Conservation (phyloP, 2,888 invertebrate genomes). For the Melanostoma scalare region DNA sequence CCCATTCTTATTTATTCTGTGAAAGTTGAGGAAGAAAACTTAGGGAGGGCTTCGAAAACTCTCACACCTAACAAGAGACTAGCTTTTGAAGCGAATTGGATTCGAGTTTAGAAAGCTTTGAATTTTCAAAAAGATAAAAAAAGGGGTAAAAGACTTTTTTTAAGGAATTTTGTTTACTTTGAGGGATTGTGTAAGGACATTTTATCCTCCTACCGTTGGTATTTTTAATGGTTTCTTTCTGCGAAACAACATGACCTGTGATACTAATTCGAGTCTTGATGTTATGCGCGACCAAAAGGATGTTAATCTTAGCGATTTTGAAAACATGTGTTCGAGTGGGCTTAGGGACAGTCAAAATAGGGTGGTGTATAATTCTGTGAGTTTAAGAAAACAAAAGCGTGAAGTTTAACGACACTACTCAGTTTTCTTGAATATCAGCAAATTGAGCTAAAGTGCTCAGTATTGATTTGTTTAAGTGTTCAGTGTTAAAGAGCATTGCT, state of each 20-base stretch:
- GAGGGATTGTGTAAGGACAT: constrained; percentile 12
- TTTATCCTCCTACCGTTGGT: constrained; percentile 24
- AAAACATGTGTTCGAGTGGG: background rate
- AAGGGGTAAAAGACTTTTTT: constrained; percentile 7
- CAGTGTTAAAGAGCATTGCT: too few relatives aligned
- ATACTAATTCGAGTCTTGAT: constrained; percentile 60
- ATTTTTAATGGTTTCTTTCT: constrained; percentile 6
- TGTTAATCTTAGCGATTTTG: constrained; percentile 39
- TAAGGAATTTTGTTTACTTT: constrained; percentile 4
- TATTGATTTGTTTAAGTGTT: too few relatives aligned
- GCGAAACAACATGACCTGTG: constrained; percentile 52
- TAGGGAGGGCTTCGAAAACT: too few relatives aligned
- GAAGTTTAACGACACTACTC: too few relatives aligned
- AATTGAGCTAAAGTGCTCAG: too few relatives aligned
- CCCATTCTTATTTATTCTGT: background rate
- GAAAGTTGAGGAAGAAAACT: too few relatives aligned
- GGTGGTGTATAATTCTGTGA: too few relatives aligned
- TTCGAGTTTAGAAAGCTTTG: background rate
- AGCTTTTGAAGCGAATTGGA: constrained; percentile 12
- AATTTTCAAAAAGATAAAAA: background rate
- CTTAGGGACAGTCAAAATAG: too few relatives aligned
- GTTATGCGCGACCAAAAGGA: constrained; percentile 51
- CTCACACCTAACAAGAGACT: background rate
- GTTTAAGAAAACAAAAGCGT: too few relatives aligned
- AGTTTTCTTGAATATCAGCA: too few relatives aligned